Base-by-base conservation (phyloP, 1,140 invertebrate species). In the Octopus sinensis region DNA sequence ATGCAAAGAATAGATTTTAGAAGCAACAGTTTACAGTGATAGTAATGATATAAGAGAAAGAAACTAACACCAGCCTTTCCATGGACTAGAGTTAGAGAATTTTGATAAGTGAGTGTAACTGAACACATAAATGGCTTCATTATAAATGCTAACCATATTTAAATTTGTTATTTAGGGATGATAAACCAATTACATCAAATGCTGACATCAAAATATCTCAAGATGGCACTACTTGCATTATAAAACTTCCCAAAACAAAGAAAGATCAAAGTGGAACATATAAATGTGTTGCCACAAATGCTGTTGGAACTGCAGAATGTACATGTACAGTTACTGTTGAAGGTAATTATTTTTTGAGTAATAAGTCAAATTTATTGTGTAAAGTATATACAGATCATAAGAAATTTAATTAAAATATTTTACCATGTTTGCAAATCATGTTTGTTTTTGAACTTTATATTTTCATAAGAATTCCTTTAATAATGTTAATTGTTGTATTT, bases 81-180 rank as follows among this genome's bases (percentile, higher is more conserved):
- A 43, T 43, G 30, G 30, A 43, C 30, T 43, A 43, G 30, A 43
- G 30, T 43, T 43, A 43, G 0, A 43, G 30, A 43, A 43, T 43
- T 43, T 43, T 43, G 30, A 43, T 43, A 3, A 43, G 30, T 43
- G 30, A 43, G 30, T 43, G 30, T 43, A 43, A 43, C 30, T 43
- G 30, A 43, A 43, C 30, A 43, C 30, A 43, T 43, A 43, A 43
- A 43, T 43, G 56, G 6, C 30, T 13, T 73, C 30, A 73, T 73
- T 13, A 73, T n/a, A n/a, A 73, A 73, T n/a, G 6, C 30, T 13
- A n/a, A 6, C 30, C 13, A n/a, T 17, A n/a, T 17, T 17, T 73
- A 73, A 73, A n/a, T 73, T 73, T 73, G 13, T 73, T 73, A 13
- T 73, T 73, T 73, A 73, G 68, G 68, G 68, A 73, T 73, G 68